Conservation (phyloP, 2,113 vertebrate genomes). For the Cariama cristata region DNA sequence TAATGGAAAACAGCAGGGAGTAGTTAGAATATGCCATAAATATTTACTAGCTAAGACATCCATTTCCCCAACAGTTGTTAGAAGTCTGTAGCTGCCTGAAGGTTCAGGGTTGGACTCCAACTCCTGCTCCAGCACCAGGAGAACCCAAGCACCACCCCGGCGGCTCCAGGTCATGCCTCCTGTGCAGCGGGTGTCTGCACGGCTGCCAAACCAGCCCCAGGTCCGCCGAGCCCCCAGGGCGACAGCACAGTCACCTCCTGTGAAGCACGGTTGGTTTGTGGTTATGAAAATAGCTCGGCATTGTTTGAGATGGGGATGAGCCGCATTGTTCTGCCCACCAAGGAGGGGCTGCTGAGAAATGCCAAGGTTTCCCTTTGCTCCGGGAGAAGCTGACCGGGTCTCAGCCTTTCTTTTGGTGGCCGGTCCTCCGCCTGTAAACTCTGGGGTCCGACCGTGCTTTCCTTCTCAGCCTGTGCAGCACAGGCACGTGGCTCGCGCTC, state of each 20-base stretch:
- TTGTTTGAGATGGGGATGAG: background rate
- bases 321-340: background rate
- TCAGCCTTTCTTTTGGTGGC: background rate
- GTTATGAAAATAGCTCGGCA: background rate
- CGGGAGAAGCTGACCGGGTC: background rate
- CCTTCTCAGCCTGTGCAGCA: background rate
- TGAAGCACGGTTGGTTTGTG: background rate
- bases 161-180: fast-evolving
- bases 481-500: constrained; percentile 23
- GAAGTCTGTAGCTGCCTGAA: background rate
- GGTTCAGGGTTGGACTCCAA: background rate
- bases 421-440: fast-evolving
- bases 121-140: background rate
- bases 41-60: constrained; percentile 21
- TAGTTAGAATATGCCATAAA: constrained; percentile 21
- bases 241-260: background rate
- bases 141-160: background rate
- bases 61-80: background rate
- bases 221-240: fast-evolving
- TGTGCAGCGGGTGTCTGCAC: background rate
- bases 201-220: background rate
- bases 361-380: background rate
- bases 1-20: constrained; percentile 25
- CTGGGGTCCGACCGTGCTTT: background rate
- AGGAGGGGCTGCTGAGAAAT: background rate